Evolutionary conservation across 2,888 invertebrate species (phyloP), one percentile per base, ranked within the genome.

Genomic region (Apamea sordens): DNA sequence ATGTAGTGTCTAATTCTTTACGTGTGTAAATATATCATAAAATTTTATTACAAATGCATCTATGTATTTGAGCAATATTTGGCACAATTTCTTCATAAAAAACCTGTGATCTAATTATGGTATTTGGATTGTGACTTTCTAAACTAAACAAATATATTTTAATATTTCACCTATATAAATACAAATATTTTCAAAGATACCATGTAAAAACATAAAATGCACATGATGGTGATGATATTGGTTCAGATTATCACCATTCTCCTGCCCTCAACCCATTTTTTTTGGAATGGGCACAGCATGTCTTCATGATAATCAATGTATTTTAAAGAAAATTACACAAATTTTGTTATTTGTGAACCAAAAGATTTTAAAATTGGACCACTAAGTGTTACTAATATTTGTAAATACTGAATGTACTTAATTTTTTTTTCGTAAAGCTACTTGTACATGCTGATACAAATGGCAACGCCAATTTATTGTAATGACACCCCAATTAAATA

Each of bases 1-100:
- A 91, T 94, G 94, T 96, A 95, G 93, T 93, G 83, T 92, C 85
- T 90, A 88, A 92, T 85, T 84, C 86, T 91, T 91, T 90, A 91
- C 89, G 89, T 87, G 88, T 94, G 93, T 94, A 94, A 91, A 93
- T 89, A 87, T 76, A 86, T 89, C 80, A 86, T 82, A 83, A 82
- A 78, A 83, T 88, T 85, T 87, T 83, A 90, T 84, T 81, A 83
- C 41, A 80, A 74, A 80, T 90, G 88, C 86, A 89, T 84, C 72
- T 72, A 76, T 90, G 44, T 69, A 63, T 80, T 76, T 86, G 90
- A 89, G 89, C 87, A 91, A 91, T 89, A 91, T 93, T 93, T 92
- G 93, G 94, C 95, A 95, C 94, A 95, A 94, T 91, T 92, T 89
- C 90, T 91, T 79, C 28, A 90, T 92, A 92, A 92, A 85, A 84